Percentiles rank a stretch among this genome's conserved stretches.
These are phyloP conservation scores for Ageneiosus marmoratus DNA, from an alignment of 2,113 vertebrate genomes.

Conservation along the genomic window DNA sequence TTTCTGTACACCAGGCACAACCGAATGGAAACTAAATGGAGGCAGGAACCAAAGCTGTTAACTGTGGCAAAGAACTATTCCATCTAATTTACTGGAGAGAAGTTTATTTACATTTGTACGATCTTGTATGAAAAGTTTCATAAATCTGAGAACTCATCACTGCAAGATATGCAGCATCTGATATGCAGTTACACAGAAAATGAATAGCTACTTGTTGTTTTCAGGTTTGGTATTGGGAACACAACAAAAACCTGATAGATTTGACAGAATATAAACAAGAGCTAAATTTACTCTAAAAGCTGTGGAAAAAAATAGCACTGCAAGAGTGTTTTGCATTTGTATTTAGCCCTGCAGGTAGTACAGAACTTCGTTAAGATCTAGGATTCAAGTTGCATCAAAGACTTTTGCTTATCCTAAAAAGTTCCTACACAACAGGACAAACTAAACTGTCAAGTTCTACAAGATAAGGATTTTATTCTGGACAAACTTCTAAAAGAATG, in stretches of 20 bases:
- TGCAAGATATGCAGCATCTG: not conserved
- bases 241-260: not conserved
- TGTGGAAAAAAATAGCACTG: not conserved
- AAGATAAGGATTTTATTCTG: not conserved
- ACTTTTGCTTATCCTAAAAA: not conserved
- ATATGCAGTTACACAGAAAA: not conserved
- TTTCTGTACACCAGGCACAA: not conserved
- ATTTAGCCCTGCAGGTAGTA: not conserved
- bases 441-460: not conserved
- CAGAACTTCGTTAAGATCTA: constrained; percentile 2
- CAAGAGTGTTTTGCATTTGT: not conserved
- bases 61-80: not conserved
- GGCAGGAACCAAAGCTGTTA: not conserved
- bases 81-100: too few species aligned
- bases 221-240: not conserved
- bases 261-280: not conserved
- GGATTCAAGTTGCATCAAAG: not conserved
- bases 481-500: not conserved
- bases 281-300: too few species aligned
- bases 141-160: not conserved
- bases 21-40: not conserved
- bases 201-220: not conserved
- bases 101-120: too few species aligned
- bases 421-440: not conserved
- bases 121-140: not conserved